Evolutionary conservation across 2,888 invertebrate genomes (phyloP).

Genomic region (Scrobipalpa costella): DNA sequence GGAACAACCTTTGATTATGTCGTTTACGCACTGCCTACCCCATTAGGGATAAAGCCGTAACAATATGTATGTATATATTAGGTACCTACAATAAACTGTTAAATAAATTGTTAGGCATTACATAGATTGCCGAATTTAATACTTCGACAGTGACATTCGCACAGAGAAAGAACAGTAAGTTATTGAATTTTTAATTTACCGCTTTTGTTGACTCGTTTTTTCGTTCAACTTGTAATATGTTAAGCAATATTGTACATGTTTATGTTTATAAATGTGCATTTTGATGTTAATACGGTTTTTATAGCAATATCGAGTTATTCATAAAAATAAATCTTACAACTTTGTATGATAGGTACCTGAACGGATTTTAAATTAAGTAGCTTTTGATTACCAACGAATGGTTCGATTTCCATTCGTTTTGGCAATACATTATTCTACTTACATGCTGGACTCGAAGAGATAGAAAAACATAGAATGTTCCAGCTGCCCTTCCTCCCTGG

Average conservation of each 20-base stretch:
- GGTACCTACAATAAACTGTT: too few species aligned
- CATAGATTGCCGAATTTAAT: too few species aligned
- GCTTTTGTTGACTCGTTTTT: background rate
- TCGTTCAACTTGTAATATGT: background rate
- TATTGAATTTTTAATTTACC: background rate
- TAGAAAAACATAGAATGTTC: too few species aligned
- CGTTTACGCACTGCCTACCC: too few species aligned
- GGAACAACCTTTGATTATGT: too few species aligned
- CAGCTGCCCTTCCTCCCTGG: too few species aligned
- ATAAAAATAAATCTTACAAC: background rate
- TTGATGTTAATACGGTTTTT: slow-evolving; percentile 11
- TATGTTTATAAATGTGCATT: slow-evolving; percentile 6
- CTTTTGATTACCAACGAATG: background rate
- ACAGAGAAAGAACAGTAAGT: too few species aligned
- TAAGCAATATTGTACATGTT: slow-evolving; percentile 9
- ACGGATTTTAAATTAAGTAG: background rate
- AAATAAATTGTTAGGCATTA: too few species aligned
- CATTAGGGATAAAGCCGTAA: too few species aligned
- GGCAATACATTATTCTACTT: background rate
- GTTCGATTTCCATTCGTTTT: background rate
- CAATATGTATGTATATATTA: too few species aligned
- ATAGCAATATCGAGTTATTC: background rate
- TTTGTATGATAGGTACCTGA: background rate
- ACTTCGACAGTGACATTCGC: too few species aligned
- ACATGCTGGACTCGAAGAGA: too few species aligned